Evolutionary conservation across 2,888 invertebrate species (phyloP).

Genomic region (Cancer borealis): DNA sequence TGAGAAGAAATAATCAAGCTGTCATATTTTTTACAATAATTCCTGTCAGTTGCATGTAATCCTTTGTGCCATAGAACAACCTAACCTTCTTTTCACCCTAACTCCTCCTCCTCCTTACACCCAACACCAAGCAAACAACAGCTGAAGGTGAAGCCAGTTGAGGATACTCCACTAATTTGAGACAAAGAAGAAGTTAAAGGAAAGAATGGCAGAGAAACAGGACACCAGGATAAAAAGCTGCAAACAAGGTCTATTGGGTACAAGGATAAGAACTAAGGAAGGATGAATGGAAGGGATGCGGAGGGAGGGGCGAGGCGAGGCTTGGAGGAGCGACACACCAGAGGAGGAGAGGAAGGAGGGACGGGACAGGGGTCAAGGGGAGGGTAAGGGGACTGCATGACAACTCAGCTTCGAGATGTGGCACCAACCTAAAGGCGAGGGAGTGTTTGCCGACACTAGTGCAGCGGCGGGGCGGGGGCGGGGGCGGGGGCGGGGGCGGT

Average conservation of each 20-base stretch:
- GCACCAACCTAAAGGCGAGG: constrained; percentile 58
- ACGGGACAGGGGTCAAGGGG: neutral
- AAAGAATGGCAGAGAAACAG: neutral
- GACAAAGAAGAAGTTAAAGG: neutral
- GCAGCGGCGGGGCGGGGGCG: constrained; percentile 31
- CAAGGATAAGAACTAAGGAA: neutral
- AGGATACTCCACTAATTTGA: neutral
- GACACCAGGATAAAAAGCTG: neutral
- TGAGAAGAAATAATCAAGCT: neutral
- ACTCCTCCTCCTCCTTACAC: neutral
- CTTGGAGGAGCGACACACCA: neutral
- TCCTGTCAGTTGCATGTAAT: neutral
- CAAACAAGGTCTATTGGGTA: neutral
- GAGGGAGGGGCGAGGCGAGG: neutral
- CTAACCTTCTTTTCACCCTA: neutral
- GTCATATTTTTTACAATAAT: neutral
- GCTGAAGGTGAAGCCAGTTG: neutral
- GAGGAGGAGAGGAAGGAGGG: neutral
- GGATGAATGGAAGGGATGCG: neutral
- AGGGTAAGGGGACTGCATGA: constrained; percentile 42
- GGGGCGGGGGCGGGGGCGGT: constrained; percentile 23
- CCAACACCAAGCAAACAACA: neutral
- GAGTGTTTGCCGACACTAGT: constrained; percentile 28
- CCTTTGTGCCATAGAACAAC: neutral
- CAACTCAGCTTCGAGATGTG: constrained; percentile 58